Evolutionary conservation across 37 sponge, comb jelly and placozoan genomes (phyloP).

Genomic region (Tethya wilhelma): DNA sequence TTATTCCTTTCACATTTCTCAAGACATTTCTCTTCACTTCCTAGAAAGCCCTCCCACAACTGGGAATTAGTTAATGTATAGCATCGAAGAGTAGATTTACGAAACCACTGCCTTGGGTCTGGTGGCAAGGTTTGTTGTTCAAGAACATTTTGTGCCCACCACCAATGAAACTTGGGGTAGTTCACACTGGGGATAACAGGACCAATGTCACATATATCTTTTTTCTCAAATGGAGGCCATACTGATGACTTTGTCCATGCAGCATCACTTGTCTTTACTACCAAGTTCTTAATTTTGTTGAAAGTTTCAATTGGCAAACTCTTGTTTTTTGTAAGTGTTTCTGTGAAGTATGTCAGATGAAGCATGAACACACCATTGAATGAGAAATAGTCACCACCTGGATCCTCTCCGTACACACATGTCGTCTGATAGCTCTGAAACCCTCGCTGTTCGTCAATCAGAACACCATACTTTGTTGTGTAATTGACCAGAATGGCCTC

Average conservation of each 20-base stretch:
- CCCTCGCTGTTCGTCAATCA: conserved; percentile 38
- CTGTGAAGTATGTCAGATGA: conserved; percentile 53
- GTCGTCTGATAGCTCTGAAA: conserved; percentile 16
- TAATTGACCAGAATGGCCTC: conserved; percentile 57
- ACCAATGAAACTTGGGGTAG: conserved; percentile 62
- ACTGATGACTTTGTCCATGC: conserved; percentile 56
- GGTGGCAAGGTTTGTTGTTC: conserved; percentile 39
- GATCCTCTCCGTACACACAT: conserved; percentile 19
- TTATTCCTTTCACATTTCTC: conserved; percentile 1
- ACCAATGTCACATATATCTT: conserved; percentile 6
- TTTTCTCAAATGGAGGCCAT: conserved; percentile 42
- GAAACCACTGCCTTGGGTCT: conserved; percentile 39
- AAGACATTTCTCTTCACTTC: conserved; percentile 21
- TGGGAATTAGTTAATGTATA: conserved; percentile 15
- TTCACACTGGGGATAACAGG: neutral
- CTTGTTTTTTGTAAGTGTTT: conserved; percentile 18
- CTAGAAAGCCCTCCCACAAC: conserved; percentile 30
- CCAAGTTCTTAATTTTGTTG: conserved; percentile 9
- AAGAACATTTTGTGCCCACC: conserved; percentile 30
- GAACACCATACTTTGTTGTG: conserved; percentile 44
- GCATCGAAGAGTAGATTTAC: conserved; percentile 12
- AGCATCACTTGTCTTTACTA: conserved; percentile 38
- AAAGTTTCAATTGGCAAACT: conserved; percentile 11
- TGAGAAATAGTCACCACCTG: conserved; percentile 64
- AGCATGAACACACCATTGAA: conserved; percentile 64